Evolutionary conservation across 1,140 invertebrate genomes (phyloP).

Genomic region (Thaumatotibia leucotreta): DNA sequence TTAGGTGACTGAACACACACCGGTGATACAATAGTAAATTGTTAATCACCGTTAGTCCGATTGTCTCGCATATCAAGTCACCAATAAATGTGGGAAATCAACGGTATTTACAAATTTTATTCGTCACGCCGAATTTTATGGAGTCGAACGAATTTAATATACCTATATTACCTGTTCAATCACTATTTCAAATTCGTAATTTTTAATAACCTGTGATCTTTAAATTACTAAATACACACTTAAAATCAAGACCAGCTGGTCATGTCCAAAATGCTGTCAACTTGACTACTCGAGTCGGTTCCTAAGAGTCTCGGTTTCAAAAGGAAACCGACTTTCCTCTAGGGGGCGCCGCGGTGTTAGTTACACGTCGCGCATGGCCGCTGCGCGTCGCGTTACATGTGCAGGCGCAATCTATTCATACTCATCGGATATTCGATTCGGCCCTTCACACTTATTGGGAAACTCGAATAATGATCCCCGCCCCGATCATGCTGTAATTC

Average conservation of each 20-base stretch:
- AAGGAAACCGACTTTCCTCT: conserved; percentile 7
- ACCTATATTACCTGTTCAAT: not conserved
- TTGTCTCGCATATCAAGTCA: not conserved
- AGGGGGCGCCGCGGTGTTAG: not conserved
- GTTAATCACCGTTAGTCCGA: not conserved
- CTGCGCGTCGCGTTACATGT: not conserved
- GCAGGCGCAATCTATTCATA: not conserved
- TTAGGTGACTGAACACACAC: too few relatives aligned
- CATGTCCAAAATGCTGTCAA: not conserved
- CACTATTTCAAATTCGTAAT: not conserved
- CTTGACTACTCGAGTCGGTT: not conserved
- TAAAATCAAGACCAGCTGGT: not conserved
- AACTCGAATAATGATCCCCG: not conserved
- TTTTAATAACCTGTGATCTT: not conserved
- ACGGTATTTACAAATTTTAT: not conserved
- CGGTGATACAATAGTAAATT: too few relatives aligned
- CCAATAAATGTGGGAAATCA: not conserved
- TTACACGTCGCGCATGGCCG: not conserved
- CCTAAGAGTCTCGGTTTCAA: not conserved
- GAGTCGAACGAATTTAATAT: not conserved
- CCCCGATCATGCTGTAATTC: too few relatives aligned
- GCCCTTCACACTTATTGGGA: not conserved
- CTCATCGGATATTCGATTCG: not conserved
- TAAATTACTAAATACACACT: not conserved
- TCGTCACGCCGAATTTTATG: not conserved